Evolutionary conservation across 2,888 invertebrate species (phyloP), one percentile per base, ranked within the genome.

Genomic region (Erebia aethiops): DNA sequence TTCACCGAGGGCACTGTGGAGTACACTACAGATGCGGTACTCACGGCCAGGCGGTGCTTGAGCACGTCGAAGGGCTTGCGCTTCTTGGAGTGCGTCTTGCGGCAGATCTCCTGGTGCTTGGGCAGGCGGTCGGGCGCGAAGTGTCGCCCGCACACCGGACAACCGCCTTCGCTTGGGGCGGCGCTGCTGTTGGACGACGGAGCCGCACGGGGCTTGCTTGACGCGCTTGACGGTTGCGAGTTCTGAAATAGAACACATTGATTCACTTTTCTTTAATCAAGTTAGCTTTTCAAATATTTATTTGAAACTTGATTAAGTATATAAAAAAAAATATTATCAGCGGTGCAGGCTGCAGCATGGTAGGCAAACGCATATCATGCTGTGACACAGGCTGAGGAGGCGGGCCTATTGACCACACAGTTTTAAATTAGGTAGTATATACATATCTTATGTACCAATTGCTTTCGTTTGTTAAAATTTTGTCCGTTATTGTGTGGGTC

Each of bases 51-150:
- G n/a, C 99, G 94, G 87, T 98, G 98, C 83, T 97, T 98, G 58
- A 97, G 95, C 2, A 97, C 96, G 89, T 99, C 99, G 86, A 98
- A 99, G 0, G 96, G 95, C 92, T 98, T 99, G 76, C 99, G 94
- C 84, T 97, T 98, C 88, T 98, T 98, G 71, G 94, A 91, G 62
- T 94, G 92, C 1, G 97, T 95, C 84, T 97, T 97, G 77, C 95
- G 90, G 89, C 99, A 99, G 75, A 98, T 97, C 43, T 95, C 94
- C 87, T 97, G 95, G 87, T 99, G 99, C 78, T 96, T 96, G 8
- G 89, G 92, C 67, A 98, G 91, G 1, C 99, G 95, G 83, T 99
- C 98, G 18, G 94, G 85, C 9, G 96, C 96, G 88, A 99, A 98
- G 80, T 95, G 94, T 0, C 98, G 95, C 0, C 96, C 95, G 87